Evolutionary conservation across 2,797 vertebrate species (phyloP), one percentile per base, ranked within the genome.

Genomic region (Crax fasciolata): DNA sequence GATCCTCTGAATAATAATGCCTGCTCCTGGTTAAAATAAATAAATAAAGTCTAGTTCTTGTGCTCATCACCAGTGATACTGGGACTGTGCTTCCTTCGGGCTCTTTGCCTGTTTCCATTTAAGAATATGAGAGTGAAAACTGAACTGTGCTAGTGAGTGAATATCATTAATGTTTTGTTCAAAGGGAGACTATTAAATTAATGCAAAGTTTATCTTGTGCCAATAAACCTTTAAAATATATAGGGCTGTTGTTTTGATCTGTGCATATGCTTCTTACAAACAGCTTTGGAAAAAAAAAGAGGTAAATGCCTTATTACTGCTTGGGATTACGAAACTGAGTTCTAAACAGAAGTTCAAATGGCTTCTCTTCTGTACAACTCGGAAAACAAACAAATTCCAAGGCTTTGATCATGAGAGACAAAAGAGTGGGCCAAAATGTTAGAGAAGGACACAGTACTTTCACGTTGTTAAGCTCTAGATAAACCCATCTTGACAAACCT

Each of bases 401-500:
- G 38, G 18, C 43, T 93, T 88, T 7, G 4, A n/a, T 96, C 84
- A 39, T 63, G 84, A 49, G 84, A 92, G 70, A 94, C 51, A 35
- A 63, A 43, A 15, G 35, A 79, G 52, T 74, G 27, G 39, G 66
- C 61, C 55, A 91, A 94, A 95, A 57, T 44, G 61, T 27, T 28
- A 81, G 44, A 75, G 68, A 49, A 63, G 27, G 51, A 63, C 9
- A 38, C 6, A 68, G 55, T 75, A 83, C 2, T 85, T 89, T 83
- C 90, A 74, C 62, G 41, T 81, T 87, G 61, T 86, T 74, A 68
- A 91, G 93, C 54, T 88, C 35, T 18, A 62, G 85, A 81, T 46
- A 91, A 81, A 25, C 21, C 3, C 20, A 19, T 44, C 14, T 18
- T 66, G 85, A 81, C 51, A 91, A 81, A 25, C 21, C 3, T 20